Evolutionary conservation across 2,797 vertebrate genomes (phyloP), one percentile per base, ranked within the genome.

Genomic region (Tenualosa ilisha): DNA sequence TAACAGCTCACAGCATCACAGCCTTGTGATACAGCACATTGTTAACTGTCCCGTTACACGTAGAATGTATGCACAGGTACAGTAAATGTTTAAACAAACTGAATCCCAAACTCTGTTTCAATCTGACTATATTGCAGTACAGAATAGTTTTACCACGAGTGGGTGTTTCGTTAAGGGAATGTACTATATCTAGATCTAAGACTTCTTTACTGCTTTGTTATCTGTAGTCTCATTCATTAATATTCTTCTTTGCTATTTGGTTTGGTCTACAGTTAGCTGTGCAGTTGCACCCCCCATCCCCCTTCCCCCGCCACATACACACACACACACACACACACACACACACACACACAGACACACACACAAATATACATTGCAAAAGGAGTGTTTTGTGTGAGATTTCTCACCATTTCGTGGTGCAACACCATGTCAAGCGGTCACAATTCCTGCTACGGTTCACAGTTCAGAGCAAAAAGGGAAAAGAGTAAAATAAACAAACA

Each of bases 351-450:
- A 63, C 11, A 82, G 75, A 83, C 81, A 82, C 84, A 13, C 24
- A 13, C 31, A 63, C 59, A 63, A 24, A 63, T 7, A 53, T 12
- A 15, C 12, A 53, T 51, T 3, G 13, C 51, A n/a, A 31, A 65
- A 31, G 11, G 63, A 65, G 63, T 83, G 85, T 84, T 83, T 83
- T 65, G 40, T 59, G 84, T 84, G 86, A 86, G 83, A 86, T 88
- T 87, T 86, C 72, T 88, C 83, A 84, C 68, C 49, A 85, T 61
- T 83, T 89, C 81, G 24, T 82, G 84, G 15, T 84, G 85, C 75
- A 79, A 86, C 86, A 91, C 86, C 85, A 92, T 90, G 84, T 92
- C 89, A 89, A 82, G 90, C 92, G 89, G 90, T 86, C 87, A 87
- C 86, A 81, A 84, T 88, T 90, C 11, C 56, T 79, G 91, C 89